phyloP scores from a whole-genome alignment of 2,113 vertebrate species.

The Cariama cristata region DNA sequence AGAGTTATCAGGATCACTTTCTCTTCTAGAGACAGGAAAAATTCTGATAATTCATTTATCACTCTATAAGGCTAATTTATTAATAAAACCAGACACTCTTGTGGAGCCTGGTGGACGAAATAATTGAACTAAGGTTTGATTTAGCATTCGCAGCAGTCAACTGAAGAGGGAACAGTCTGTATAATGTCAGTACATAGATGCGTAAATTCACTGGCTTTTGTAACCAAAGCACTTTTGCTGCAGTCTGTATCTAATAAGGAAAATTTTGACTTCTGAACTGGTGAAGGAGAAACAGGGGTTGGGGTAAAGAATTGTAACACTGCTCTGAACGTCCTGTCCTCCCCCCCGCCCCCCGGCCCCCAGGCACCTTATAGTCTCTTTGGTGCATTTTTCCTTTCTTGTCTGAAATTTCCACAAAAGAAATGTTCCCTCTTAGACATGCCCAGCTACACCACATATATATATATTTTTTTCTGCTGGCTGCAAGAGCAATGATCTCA shows the following conservation, averaged over 20 bases:
- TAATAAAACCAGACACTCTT: conserved; percentile 9
- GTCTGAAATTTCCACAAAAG: background rate
- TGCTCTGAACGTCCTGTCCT: background rate
- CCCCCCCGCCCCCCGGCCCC: background rate
- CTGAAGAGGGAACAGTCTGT: background rate
- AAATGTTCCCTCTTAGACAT: background rate
- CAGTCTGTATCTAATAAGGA: background rate
- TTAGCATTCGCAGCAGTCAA: background rate
- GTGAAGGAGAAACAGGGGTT: background rate
- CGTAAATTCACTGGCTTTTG: background rate
- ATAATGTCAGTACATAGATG: background rate
- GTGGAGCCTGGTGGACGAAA: background rate
- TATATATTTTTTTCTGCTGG: background rate
- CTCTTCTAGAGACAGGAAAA: background rate
- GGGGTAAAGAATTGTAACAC: background rate
- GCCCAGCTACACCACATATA: background rate
- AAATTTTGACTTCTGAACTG: background rate
- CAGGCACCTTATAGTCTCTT: background rate
- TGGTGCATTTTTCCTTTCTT: background rate
- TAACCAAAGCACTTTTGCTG: background rate
- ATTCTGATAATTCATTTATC: conserved; percentile 6
- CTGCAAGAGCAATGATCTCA: conserved; percentile 44
- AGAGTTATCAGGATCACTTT: background rate
- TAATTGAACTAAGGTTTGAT: background rate
- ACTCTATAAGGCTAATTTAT: background rate